Base-by-base conservation (phyloP, 1,140 invertebrate species). In the Nasonia longicornis region DNA sequence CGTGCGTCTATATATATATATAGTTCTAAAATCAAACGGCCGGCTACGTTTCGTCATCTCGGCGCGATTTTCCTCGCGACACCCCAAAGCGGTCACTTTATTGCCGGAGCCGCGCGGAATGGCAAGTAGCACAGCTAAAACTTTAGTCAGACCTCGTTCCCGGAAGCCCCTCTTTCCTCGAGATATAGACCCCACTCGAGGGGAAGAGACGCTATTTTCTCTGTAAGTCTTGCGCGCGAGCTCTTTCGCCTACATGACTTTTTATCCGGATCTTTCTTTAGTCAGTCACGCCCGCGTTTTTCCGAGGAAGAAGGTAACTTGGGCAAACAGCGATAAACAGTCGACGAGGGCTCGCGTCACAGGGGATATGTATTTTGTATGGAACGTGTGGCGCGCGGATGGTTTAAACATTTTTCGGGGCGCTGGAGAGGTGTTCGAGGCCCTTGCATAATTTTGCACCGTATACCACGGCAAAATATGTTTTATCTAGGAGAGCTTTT, bases 71-170 rank as follows among this genome's bases (percentile, higher is more conserved):
- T 76, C 63, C 26, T 63, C 20, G 16, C 16, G 7, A 20, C n/a
- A 35, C 22, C 12, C 67, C 31, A 84, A 85, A 83, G 81, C 75
- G 81, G 84, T 85, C 84, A 85, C 80, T 85, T 85, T 85, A 80
- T 84, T 82, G 81, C 79, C 52, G 70, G 75, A 84, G 79, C 70
- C 75, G 66, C 29, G 29, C 20, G 69, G 84, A 85, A 86, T 85
- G 82, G 78, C 74, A 83, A 84, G 63, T 73, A 84, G 84, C 11
- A 20, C 29, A 7, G 35, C 14, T 31, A 38, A 81, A 83, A 85
- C 80, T 79, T 75, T 81, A 48, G 14, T 42, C 29, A 26, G 66
- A 70, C 29, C 42, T 58, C 52, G 52, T 58, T 16, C 7, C 20
- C 6, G 38, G 38, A 11, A 42, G 38, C 38, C 38, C 38, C 7